Base-by-base conservation (phyloP, 2,888 invertebrate genomes). In the Lacanobia oleracea region DNA sequence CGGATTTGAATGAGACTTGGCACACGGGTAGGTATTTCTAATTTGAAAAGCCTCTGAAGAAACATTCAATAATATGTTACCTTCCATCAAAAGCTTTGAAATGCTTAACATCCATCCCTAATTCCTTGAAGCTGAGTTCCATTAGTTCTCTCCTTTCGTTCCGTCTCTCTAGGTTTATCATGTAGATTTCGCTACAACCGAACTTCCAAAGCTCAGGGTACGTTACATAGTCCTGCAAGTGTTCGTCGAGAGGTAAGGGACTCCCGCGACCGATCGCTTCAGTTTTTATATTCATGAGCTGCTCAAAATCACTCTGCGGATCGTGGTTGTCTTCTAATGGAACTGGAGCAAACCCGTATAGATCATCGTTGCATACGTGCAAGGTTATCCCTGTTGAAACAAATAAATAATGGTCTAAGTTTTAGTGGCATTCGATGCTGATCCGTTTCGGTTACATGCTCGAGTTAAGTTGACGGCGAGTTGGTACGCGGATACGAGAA, bases 71-170 rank as follows among this genome's bases (percentile, higher is more conserved):
- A 37, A n/a, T 33, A 50, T 6, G 75, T 79, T 94, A 98, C 98
- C 97, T 97, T 86, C 99, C 99, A 96, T 99, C 99, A 8, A 99
- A 97, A 4, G 99, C 99, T 75, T 97, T 97, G n/a, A 98, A 93
- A 67, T 97, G 90, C 67, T 97, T 97, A 1, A 97, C 98, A n/a
- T 97, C 96, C 85, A 99, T 95, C 0, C 99, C 99, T 0, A 99
- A 94, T 86, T 98, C 98, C 59, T 97, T 96, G 84, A 99, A 98
- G 75, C 97, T 97, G 51, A 95, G 89, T 69, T 97, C 92, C 99
- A 99, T 99, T 84, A 98, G 96, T 9, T 91, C 88, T 56, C 98
- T 95, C 73, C 99, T 96, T 87, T 99, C 98, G 0, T 97, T 97
- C 68, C 99, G 96, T 70, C 99, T 95, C 79, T 97, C 95, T 77